These are phyloP conservation scores for Chionomys nivalis DNA, from an alignment of 2,113 vertebrate species.

Conservation along the genomic window DNA sequence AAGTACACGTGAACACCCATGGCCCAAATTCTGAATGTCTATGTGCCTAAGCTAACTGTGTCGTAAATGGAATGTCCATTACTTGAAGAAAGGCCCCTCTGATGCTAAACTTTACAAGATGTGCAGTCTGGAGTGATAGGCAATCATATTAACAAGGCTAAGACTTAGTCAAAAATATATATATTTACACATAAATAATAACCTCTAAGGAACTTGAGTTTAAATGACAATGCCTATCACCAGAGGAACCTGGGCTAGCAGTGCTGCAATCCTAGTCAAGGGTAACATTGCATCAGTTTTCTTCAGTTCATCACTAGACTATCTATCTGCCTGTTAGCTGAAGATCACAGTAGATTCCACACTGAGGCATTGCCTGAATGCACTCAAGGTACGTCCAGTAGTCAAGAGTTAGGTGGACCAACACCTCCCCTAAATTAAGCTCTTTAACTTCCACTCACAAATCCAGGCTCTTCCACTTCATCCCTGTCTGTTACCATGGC, in stretches of 20 bases:
- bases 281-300: conserved; percentile 5
- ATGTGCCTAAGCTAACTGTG: neutral
- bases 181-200: neutral
- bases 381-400: neutral
- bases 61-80: conserved; percentile 6
- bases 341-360: neutral
- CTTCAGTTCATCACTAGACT: conserved; percentile 13
- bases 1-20: neutral
- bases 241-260: neutral
- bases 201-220: conserved; percentile 17
- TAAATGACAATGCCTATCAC: neutral
- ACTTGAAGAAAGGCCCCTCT: neutral
- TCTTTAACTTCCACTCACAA: neutral
- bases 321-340: neutral
- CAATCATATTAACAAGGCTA: conserved; percentile 1
- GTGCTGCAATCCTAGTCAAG: neutral
- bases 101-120: neutral
- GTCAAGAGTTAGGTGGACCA: neutral
- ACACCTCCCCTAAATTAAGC: neutral
- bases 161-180: neutral
- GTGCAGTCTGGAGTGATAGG: neutral
- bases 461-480: neutral
- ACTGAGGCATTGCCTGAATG: neutral
- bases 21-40: neutral
- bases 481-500: neutral